Evolutionary conservation across 2,797 vertebrate species (phyloP), one percentile per base, ranked within the genome.

Genomic region (Notolepis coatsorum): DNA sequence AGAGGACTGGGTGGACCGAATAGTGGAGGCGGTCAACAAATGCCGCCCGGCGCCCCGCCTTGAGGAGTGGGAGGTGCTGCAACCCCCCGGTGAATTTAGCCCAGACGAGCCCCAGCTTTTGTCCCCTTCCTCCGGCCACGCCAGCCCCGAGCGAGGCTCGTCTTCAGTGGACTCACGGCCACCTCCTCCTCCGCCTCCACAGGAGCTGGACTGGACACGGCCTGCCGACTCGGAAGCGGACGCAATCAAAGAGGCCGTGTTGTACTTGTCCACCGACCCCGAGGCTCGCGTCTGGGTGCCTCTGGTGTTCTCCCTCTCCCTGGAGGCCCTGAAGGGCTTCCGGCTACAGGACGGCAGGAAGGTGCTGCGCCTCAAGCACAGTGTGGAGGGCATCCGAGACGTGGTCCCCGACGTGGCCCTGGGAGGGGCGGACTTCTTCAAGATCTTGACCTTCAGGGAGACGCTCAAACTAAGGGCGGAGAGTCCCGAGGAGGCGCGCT

Each of bases 1-100:
- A 0, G 96, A 99, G 78, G 98, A 99, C 92, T 99, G 98, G 98
- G 82, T 97, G 76, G 97, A 99, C 80, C 92, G 96, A 27, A 90
- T 99, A 18, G 77, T 82, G 0, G 98, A 99, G 82, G 97, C 95
- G 0, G 86, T 97, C 43, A 86, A 83, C 53, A 95, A 97, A 58
- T 94, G 93, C 67, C 92, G 95, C 13, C 95, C 94, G 0, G 88
- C 88, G n/a, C 21, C 72, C 0, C 82, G 77, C 2, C 73, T 59
- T 0, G 95, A 98, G 0, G 92, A 83, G 25, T 96, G 95, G 95
- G 95, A 95, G 72, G 92, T 92, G 1, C 75, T 96, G 49, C 83
- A 91, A 6, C 68, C 52, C 1, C 1, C 6, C 6, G 1, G 39
- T 4, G 82, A 81, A 61, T 84, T 81, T 2, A 77, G 77, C 0